Conservation (phyloP, 1,140 invertebrate genomes). For the Brachionus angularis region DNA sequence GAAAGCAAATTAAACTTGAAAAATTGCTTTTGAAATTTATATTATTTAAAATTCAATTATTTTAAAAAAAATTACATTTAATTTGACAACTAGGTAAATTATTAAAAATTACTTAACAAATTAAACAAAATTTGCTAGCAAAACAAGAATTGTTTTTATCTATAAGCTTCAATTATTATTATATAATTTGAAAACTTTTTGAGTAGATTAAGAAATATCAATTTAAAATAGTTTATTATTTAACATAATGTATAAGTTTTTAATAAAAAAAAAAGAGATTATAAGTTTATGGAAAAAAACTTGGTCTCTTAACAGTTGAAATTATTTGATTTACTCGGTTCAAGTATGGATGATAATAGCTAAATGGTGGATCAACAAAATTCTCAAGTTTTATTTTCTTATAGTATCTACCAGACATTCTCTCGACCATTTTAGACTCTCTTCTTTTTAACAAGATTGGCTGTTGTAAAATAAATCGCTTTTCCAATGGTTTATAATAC, state of each 20-base stretch:
- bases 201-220: too few species aligned
- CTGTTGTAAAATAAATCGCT: conserved; percentile 36
- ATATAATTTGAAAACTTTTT: too few species aligned
- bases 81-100: too few species aligned
- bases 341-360: conserved; percentile 22
- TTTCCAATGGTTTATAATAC: conserved; percentile 26
- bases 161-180: too few species aligned
- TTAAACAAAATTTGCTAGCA: too few species aligned
- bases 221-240: too few species aligned
- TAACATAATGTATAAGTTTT: background rate
- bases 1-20: too few species aligned
- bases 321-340: conserved; percentile 9
- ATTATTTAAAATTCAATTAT: too few species aligned
- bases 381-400: conserved; percentile 28
- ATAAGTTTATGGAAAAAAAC: conserved; percentile 12
- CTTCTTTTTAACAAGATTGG: conserved; percentile 13
- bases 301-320: background rate
- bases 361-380: conserved; percentile 39
- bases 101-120: too few species aligned
- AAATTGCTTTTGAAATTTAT: too few species aligned
- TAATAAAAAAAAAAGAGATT: background rate
- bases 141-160: too few species aligned
- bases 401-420: conserved; percentile 33
- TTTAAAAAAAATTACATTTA: too few species aligned
- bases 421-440: conserved; percentile 37